These are phyloP conservation scores for Eupithecia pulchellata DNA, from an alignment of 2,888 invertebrate species.

Conservation along the genomic window DNA sequence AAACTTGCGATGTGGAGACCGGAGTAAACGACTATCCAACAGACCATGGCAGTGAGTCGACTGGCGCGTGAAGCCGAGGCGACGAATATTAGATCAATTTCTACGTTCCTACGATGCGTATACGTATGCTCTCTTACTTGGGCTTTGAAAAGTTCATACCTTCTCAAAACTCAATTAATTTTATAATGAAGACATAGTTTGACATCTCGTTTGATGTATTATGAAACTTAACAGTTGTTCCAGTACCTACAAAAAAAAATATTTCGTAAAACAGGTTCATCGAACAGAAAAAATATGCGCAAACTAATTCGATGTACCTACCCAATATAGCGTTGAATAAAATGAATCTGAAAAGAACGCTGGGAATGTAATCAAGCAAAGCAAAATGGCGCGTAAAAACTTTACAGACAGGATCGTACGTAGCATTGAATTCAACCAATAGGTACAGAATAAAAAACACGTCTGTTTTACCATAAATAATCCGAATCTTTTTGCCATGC, in stretches of 20 bases:
- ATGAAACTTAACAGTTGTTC: background rate
- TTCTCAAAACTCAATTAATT: background rate
- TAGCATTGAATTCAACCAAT: background rate
- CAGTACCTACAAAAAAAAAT: background rate
- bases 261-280: background rate
- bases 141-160: background rate
- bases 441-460: background rate
- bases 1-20: background rate
- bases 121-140: background rate
- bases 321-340: background rate
- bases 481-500: background rate
- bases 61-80: slow-evolving; percentile 7
- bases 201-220: background rate
- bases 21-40: slow-evolving; percentile 7
- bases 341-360: background rate
- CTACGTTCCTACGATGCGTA: background rate
- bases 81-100: slow-evolving; percentile 8
- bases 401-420: background rate
- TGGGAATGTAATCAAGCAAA: background rate
- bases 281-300: background rate
- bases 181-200: background rate
- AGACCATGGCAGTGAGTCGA: slow-evolving; percentile 18
- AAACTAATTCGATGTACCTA: background rate
- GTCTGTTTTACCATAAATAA: background rate
- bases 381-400: background rate